Evolutionary conservation across 2,113 vertebrate genomes (phyloP).

Genomic region (Cheirogaleus medius): DNA sequence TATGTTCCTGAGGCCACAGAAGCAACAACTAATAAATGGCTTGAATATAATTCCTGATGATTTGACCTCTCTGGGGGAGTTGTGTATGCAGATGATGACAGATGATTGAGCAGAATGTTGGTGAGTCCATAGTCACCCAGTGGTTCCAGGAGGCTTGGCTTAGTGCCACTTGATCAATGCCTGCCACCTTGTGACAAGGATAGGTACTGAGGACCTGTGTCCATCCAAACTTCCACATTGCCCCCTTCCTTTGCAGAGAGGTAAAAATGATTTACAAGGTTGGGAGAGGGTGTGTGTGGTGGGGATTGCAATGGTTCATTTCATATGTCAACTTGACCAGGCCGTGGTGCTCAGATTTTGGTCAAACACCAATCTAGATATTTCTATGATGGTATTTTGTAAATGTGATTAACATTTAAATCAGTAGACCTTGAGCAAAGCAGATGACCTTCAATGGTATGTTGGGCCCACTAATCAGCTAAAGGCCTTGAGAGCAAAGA

Average conservation of each 20-base stretch:
- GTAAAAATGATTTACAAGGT: neutral
- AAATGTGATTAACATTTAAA: too few relatives aligned
- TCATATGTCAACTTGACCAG: neutral
- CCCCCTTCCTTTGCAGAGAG: neutral
- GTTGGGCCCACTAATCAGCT: neutral
- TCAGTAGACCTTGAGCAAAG: neutral
- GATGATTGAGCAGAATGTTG: neutral
- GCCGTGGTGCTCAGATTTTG: neutral
- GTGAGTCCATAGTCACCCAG: neutral
- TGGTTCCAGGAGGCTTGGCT: neutral
- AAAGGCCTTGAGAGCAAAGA: neutral
- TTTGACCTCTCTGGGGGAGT: neutral
- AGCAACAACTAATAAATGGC: neutral
- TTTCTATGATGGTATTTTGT: neutral
- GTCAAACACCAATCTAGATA: neutral
- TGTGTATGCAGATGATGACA: neutral
- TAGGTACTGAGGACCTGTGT: neutral
- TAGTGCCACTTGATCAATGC: accelerated
- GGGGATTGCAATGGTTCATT: neutral
- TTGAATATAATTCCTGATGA: neutral
- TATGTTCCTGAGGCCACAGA: neutral
- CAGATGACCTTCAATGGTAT: too few relatives aligned
- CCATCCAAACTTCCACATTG: accelerated
- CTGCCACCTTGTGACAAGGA: neutral
- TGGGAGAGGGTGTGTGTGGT: accelerated